phyloP scores from a whole-genome alignment of 23 tunicate genomes.

The Ascidia mentula region DNA sequence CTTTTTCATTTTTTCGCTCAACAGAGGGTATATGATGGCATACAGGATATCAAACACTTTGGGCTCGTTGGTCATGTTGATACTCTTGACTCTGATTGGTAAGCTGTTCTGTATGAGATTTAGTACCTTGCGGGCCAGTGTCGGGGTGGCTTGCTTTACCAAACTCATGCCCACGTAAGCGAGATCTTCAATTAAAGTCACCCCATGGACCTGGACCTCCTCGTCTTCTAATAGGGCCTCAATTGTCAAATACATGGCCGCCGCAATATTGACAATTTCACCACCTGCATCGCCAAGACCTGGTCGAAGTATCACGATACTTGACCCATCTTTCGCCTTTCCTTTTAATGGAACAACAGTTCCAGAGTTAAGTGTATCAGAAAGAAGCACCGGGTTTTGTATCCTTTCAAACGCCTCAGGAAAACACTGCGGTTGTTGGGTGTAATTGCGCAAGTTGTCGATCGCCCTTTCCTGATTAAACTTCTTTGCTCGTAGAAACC shows the following conservation, averaged over 20 bases:
- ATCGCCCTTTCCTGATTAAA: conserved; percentile 51
- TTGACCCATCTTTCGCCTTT: conserved; percentile 35
- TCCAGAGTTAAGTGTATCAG: conserved; percentile 16
- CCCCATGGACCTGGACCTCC: conserved; percentile 45
- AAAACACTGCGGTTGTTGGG: not conserved
- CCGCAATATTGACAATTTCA: not conserved
- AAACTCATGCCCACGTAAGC: conserved; percentile 1
- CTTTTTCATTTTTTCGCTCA: conserved; percentile 31
- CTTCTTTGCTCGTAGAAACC: conserved; percentile 64
- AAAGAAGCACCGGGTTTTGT: conserved; percentile 27
- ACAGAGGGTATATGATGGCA: conserved; percentile 39
- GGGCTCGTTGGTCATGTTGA: conserved; percentile 57
- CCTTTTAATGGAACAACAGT: conserved; percentile 11
- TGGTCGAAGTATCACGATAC: conserved; percentile 33
- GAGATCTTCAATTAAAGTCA: conserved; percentile 41
- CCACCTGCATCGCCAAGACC: conserved; percentile 28
- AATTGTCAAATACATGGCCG: conserved; percentile 10
- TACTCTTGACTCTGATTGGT: conserved; percentile 53
- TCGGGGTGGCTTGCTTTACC: conserved; percentile 43
- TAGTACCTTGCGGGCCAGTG: conserved; percentile 31
- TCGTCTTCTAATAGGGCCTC: conserved; percentile 45
- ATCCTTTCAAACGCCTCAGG: conserved; percentile 47
- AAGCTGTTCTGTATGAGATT: conserved; percentile 51
- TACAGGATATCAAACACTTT: conserved; percentile 57
- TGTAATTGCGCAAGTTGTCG: conserved; percentile 34